A percentile compares a stretch with the other conserved stretches of the same genome.
These are phyloP conservation scores for Equus quagga DNA, from an alignment of 2,113 vertebrate species.

Conservation along the genomic window DNA sequence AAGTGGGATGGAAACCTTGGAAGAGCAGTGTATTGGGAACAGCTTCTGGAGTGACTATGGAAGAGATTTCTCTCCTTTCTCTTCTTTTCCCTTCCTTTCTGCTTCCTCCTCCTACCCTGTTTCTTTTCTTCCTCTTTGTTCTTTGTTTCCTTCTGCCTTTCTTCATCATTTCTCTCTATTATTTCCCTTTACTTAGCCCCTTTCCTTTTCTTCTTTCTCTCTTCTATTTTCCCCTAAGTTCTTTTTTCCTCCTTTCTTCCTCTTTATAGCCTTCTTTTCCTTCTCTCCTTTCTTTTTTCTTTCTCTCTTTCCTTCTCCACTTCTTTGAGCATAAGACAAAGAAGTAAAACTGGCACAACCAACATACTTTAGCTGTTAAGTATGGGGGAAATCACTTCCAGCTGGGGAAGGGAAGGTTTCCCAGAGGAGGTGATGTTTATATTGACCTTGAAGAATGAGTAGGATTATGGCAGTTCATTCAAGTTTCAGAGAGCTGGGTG, in stretches of 20 bases:
- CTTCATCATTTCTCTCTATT: not conserved
- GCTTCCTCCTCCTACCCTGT: not conserved
- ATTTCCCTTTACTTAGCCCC: not conserved
- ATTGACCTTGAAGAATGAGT: not conserved
- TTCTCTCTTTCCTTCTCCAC: not conserved
- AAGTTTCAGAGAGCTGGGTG: not conserved
- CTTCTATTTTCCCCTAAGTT: not conserved
- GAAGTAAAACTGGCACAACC: not conserved
- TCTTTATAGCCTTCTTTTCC: not conserved
- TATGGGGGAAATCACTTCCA: not conserved
- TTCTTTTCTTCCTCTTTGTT: not conserved
- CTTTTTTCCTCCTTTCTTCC: not conserved
- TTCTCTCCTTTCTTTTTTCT: not conserved
- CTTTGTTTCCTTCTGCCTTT: not conserved
- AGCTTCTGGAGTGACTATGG: not conserved
- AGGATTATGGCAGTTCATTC: not conserved
- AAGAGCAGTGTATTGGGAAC: not conserved
- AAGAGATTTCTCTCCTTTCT: not conserved
- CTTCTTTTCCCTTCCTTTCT: not conserved
- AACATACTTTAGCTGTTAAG: not conserved
- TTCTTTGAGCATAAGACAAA: not conserved
- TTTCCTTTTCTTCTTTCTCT: not conserved
- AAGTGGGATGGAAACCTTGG: not conserved
- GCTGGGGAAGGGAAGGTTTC: not conserved
- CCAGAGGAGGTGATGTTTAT: not conserved